These are phyloP conservation scores for Chymomyza amoena DNA, from an alignment of 2,888 invertebrate species.

Conservation along the genomic window DNA sequence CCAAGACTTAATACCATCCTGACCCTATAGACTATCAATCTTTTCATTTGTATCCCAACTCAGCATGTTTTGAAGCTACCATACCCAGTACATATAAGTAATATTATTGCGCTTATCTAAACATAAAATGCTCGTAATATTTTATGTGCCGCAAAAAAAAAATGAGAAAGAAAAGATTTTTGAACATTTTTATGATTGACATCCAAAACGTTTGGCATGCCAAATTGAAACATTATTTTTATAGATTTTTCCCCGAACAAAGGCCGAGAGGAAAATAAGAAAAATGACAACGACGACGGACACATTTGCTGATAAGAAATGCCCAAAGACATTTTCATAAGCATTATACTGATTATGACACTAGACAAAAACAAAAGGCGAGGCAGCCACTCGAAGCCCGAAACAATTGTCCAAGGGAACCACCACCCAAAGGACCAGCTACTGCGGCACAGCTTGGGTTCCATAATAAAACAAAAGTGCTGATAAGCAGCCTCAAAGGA, in stretches of 20 bases:
- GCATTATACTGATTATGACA: constrained; percentile 58
- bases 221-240: constrained; percentile 68
- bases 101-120: not conserved
- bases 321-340: constrained; percentile 38
- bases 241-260: constrained; percentile 38
- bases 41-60: not conserved
- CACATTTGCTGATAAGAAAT: constrained; percentile 1
- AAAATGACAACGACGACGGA: not conserved
- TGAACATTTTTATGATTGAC: constrained; percentile 5
- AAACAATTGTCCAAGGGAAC: not conserved
- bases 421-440: not conserved
- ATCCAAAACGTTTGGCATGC: constrained; percentile 20
- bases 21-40: too few relatives aligned
- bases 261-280: not conserved
- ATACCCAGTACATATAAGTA: not conserved
- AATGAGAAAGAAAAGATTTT: not conserved
- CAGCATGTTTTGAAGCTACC: not conserved
- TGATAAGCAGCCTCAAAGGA: constrained; percentile 47
- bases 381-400: not conserved
- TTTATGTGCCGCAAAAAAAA: not conserved
- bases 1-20: too few relatives aligned
- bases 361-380: constrained; percentile 22
- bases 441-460: constrained; percentile 17
- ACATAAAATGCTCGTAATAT: constrained; percentile 6
- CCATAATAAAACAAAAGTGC: constrained; percentile 58